A percentile compares a stretch with the other conserved stretches of the same genome.
phyloP scores from a whole-genome alignment of 2,113 vertebrate species.

The Antechinus flavipes region DNA sequence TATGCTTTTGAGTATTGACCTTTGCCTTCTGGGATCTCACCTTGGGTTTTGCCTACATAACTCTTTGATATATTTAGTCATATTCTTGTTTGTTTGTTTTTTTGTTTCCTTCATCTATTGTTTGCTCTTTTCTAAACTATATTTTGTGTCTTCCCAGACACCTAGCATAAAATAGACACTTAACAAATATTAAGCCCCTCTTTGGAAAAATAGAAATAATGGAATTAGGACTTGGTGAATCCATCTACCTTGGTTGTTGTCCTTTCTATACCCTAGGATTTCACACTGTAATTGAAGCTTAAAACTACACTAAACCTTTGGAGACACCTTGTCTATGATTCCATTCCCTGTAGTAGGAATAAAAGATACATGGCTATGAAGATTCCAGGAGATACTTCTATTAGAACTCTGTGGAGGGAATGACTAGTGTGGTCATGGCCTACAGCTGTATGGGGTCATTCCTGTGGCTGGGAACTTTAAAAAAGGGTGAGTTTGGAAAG shows the following conservation, averaged over 20 bases:
- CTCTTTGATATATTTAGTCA: neutral
- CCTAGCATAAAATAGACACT: neutral
- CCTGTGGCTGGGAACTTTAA: neutral
- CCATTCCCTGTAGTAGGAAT: neutral
- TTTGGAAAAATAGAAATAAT: neutral
- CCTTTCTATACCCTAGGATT: neutral
- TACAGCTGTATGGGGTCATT: neutral
- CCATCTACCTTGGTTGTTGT: neutral
- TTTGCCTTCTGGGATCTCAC: neutral
- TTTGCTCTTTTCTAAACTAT: neutral
- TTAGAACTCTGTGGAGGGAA: neutral
- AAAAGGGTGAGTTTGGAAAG: neutral
- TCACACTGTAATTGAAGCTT: neutral
- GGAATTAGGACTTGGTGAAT: neutral
- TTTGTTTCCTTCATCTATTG: neutral
- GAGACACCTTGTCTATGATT: neutral
- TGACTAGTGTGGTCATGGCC: neutral
- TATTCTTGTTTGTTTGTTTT: neutral
- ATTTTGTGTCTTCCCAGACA: neutral
- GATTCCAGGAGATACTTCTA: neutral
- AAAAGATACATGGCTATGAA: neutral
- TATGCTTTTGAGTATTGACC: neutral
- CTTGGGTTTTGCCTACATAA: neutral
- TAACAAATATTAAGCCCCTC: neutral
- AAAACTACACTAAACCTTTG: neutral